Base-by-base conservation (phyloP, 2,113 vertebrate species). In the Rousettus leschenaultii region DNA sequence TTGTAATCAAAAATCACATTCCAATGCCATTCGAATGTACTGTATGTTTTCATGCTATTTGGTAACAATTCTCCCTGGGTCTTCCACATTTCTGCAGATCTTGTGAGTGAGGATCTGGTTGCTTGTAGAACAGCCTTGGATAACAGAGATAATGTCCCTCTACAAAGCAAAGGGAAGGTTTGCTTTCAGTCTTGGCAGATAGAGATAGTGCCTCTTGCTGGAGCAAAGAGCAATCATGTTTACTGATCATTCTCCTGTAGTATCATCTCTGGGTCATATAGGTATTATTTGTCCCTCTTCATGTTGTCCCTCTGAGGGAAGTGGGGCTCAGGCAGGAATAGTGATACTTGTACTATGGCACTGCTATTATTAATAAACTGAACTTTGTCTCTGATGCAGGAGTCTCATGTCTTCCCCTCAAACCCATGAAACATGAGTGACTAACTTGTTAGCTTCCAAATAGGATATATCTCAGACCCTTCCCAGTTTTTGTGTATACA, bases 1-100 rank as follows among this genome's bases (percentile, higher is more conserved):
- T 94, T 80, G 48, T 66, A 57, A 86, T 53, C 82, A 19, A 86
- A 93, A 78, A 65, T 73, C 5, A 45, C 43, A 59, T 77, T 93
- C 63, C 55, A 88, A 38, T 38, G 28, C 26, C n/a, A 83, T n/a
- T 57, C 70, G 63, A 89, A 22, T 53, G 9, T 45, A 10, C 11
- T 53, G 28, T 14, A 63, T 55, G 1, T n/a, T 84, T 89, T 91
- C 68, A 26, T 84, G 40, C 18, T 65, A 2, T 43, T 63, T 35
- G 16, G 24, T 75, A 30, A 59, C 26, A 77, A 9, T 38, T 57
- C 61, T 82, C 35, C 35, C 18, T 13, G 11, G 2, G 21, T 80
- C 16, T 61, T 15, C 24, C 6, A 2, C 35, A 22, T 74, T 73
- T 73, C 48, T 55, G 4, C 43, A 55, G 2, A 16, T 66, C 61